Evolutionary conservation across 53 echinoderm and acorn worm genomes (phyloP).

Genomic region (Hippasteria phrygiana): DNA sequence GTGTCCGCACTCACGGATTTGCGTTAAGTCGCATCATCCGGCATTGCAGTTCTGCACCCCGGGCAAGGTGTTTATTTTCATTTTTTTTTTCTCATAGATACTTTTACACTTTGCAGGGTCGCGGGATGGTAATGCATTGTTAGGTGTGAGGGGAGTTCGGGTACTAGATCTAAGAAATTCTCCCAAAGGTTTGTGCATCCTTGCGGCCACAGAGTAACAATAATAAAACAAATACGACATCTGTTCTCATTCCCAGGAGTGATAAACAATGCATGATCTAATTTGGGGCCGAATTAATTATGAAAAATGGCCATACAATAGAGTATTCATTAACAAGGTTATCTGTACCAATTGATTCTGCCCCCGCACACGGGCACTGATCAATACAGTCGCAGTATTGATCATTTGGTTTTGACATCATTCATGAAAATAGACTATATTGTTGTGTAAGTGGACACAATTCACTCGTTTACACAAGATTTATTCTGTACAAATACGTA

Average conservation of each 20-base stretch:
- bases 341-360: neutral
- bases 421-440: neutral
- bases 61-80: neutral
- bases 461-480: neutral
- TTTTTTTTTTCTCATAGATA: neutral
- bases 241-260: slow-evolving; percentile 1
- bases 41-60: too few species aligned
- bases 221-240: neutral
- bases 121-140: neutral
- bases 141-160: neutral
- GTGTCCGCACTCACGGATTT: slow-evolving; percentile 41
- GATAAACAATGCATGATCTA: neutral
- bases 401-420: slow-evolving; percentile 19
- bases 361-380: neutral
- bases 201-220: neutral
- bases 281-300: slow-evolving; percentile 7
- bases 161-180: neutral
- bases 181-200: neutral
- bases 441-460: neutral
- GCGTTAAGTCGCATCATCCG: neutral
- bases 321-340: too few species aligned
- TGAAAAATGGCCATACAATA: neutral
- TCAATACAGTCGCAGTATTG: neutral
- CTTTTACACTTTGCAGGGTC: slow-evolving; percentile 12
- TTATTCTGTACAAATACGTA: too few species aligned